A percentile compares a stretch with the other conserved stretches of the same genome.
phyloP scores from a whole-genome alignment of 2,888 invertebrate species.

The Heteromyza rotundicornis region DNA sequence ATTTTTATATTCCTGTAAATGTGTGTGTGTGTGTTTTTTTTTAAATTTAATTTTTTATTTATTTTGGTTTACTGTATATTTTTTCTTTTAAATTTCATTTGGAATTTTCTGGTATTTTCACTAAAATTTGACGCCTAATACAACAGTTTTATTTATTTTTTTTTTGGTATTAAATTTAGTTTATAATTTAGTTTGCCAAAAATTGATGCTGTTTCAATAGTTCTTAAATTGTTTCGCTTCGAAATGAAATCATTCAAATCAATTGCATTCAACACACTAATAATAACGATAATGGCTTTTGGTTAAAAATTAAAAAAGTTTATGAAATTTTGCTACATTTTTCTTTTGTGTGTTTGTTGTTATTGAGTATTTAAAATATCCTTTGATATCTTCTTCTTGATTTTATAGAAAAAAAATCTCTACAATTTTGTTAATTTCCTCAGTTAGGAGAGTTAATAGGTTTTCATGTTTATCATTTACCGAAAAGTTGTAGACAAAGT shows the following conservation, averaged over 20 bases:
- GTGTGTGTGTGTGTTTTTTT: background rate
- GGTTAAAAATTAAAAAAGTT: background rate
- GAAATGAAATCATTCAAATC: too few species aligned
- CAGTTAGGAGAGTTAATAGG: background rate
- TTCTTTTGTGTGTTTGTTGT: background rate
- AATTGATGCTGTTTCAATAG: too few species aligned
- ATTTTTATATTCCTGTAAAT: background rate
- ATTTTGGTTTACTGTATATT: too few species aligned
- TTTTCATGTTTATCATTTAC: background rate
- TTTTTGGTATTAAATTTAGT: background rate
- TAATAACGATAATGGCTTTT: too few species aligned
- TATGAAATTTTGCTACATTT: background rate
- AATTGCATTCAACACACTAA: too few species aligned
- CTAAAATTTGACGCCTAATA: conserved; percentile 51
- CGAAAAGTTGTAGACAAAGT: background rate
- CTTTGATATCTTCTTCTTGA: background rate
- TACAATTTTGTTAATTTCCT: background rate
- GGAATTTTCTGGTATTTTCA: conserved; percentile 15
- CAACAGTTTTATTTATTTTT: background rate
- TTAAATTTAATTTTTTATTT: too few species aligned
- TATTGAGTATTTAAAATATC: background rate
- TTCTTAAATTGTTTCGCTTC: too few species aligned
- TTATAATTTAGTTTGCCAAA: too few species aligned
- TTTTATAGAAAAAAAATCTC: background rate
- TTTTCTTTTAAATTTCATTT: background rate